Evolutionary conservation across 2,797 vertebrate genomes (phyloP).

Genomic region (Pangasius mekongensis): DNA sequence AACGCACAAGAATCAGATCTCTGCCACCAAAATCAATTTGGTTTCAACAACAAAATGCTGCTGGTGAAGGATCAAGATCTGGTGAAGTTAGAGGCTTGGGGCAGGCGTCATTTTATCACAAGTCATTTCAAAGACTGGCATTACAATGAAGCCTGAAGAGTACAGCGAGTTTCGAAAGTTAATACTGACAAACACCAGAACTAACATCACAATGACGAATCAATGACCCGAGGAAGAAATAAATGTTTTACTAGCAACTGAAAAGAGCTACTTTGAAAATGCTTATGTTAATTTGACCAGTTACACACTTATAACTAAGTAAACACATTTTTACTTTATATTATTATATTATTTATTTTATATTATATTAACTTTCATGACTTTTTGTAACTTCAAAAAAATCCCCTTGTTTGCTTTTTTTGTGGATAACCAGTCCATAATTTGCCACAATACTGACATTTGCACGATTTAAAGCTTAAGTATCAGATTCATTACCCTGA

Average conservation of each 20-base stretch:
- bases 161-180: background rate
- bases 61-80: background rate
- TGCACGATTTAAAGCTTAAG: background rate
- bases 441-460: background rate
- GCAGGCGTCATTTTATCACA: background rate
- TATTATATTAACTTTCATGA: background rate
- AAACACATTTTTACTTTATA: background rate
- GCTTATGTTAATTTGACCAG: background rate
- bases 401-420: background rate
- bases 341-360: background rate
- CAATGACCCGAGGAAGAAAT: background rate
- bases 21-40: background rate
- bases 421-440: background rate
- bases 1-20: background rate
- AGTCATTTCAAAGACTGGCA: background rate
- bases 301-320: background rate
- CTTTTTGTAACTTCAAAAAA: background rate
- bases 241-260: background rate
- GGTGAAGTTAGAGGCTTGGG: background rate
- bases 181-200: background rate
- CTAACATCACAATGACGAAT: background rate
- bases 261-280: background rate
- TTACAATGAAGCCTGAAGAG: background rate
- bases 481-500: background rate
- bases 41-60: background rate